Conservation (phyloP, 2,797 vertebrate genomes). For the Oryzias dopingdopingensis region DNA sequence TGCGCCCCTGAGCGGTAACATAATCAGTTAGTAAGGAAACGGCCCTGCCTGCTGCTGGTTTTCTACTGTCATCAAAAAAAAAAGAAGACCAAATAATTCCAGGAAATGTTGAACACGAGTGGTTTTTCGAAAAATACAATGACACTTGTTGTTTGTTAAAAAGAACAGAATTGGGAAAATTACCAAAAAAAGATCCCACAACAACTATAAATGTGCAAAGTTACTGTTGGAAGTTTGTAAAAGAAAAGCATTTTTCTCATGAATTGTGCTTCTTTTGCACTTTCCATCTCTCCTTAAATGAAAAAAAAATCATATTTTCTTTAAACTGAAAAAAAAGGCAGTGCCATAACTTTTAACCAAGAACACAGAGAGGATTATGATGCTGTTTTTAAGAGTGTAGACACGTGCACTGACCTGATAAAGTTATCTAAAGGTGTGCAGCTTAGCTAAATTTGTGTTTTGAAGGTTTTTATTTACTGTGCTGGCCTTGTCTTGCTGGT, state of each 20-base stretch:
- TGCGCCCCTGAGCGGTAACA: slow-evolving; percentile 1
- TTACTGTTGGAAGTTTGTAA: no score
- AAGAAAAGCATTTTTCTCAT: neutral
- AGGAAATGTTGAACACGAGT: no score
- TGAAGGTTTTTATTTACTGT: slow-evolving; percentile 30
- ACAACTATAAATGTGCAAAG: no score
- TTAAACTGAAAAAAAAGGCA: neutral
- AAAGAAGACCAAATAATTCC: no score
- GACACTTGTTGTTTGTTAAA: no score
- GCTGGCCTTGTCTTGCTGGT: slow-evolving; percentile 10
- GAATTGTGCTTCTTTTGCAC: neutral
- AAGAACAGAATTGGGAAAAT: no score
- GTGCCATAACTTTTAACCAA: slow-evolving; percentile 15
- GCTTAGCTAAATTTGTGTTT: slow-evolving; percentile 34
- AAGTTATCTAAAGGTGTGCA: slow-evolving; percentile 39
- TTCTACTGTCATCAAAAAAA: neutral
- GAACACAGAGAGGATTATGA: slow-evolving; percentile 34
- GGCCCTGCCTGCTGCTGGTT: neutral
- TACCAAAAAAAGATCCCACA: no score
- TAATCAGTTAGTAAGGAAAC: slow-evolving; percentile 7
- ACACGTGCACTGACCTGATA: slow-evolving; percentile 40
- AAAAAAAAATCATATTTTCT: slow-evolving; percentile 1
- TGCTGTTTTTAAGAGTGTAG: slow-evolving; percentile 27
- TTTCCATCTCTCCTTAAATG: neutral
- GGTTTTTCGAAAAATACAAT: no score